Conservation (phyloP, 2,113 vertebrate genomes). For the Sinocyclocheilus maitianheensis region DNA sequence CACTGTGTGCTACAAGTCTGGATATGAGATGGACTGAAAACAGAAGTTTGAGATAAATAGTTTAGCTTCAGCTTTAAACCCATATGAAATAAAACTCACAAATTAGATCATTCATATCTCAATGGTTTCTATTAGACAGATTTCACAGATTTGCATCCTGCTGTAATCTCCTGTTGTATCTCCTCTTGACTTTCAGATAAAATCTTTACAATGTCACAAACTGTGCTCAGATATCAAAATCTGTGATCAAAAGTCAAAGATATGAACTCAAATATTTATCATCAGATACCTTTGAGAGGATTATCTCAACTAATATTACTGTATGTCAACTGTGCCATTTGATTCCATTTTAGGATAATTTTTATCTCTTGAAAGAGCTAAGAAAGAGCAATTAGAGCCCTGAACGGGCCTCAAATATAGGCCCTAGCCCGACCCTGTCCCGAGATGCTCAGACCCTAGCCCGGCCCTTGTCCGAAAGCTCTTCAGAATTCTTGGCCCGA, state of each 20-base stretch:
- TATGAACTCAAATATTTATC: not conserved
- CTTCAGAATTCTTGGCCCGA: too few species aligned
- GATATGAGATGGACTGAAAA: not conserved
- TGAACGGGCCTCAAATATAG: too few species aligned
- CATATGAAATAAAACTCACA: not conserved
- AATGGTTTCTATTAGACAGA: not conserved
- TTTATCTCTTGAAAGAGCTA: not conserved
- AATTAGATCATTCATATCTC: not conserved
- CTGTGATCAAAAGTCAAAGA: not conserved
- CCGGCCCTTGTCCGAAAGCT: too few species aligned
- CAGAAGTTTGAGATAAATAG: not conserved
- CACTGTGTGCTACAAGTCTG: conserved; percentile 24
- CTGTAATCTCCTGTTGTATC: not conserved
- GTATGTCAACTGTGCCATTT: not conserved
- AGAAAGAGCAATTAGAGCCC: not conserved
- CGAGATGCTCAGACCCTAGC: too few species aligned
- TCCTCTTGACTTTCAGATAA: not conserved
- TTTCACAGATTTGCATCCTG: not conserved
- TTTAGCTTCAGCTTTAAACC: not conserved
- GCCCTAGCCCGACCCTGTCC: too few species aligned
- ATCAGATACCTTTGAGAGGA: not conserved
- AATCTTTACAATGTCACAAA: not conserved
- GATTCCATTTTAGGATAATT: not conserved
- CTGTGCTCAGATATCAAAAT: not conserved
- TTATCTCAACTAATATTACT: not conserved